phyloP scores from a whole-genome alignment of 2,888 invertebrate genomes.

The Yponomeuta plumbellus region DNA sequence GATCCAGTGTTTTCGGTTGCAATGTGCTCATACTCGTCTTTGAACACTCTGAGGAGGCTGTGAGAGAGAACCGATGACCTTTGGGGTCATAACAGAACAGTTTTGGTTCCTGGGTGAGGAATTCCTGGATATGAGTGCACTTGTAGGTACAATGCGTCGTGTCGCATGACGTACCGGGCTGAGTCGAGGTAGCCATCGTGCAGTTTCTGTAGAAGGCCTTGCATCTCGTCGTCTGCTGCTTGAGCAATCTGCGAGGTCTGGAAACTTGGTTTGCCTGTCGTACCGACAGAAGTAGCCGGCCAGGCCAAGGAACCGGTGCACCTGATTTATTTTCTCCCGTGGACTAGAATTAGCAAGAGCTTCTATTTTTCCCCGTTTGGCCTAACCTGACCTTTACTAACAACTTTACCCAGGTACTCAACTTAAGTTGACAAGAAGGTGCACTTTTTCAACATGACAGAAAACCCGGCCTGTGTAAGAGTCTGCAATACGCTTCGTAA shows the following conservation, averaged over 20 bases:
- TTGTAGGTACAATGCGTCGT: slow-evolving; percentile 17
- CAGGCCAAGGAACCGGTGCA: slow-evolving; percentile 3
- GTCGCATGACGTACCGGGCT: background rate
- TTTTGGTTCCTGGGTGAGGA: slow-evolving; percentile 2
- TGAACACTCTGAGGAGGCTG: slow-evolving; percentile 15
- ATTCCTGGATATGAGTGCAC: slow-evolving; percentile 11
- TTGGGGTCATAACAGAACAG: slow-evolving; percentile 15
- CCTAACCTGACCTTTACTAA: slow-evolving; percentile 5
- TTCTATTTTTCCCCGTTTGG: slow-evolving; percentile 12
- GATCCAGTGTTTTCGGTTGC: slow-evolving; percentile 12
- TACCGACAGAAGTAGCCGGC: background rate
- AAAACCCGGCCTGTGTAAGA: slow-evolving; percentile 10
- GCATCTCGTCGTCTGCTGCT: slow-evolving; percentile 18
- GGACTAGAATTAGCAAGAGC: slow-evolving; percentile 4
- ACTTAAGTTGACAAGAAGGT: background rate
- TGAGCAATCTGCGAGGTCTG: slow-evolving; percentile 17
- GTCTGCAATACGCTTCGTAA: background rate
- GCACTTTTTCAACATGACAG: slow-evolving; percentile 3
- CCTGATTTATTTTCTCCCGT: slow-evolving; percentile 6
- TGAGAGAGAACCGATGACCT: slow-evolving; percentile 16
- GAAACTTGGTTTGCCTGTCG: background rate
- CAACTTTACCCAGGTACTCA: background rate
- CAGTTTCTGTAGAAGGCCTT: slow-evolving; percentile 14
- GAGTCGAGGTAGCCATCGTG: slow-evolving; percentile 13
- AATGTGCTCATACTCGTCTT: slow-evolving; percentile 17